Evolutionary conservation across 2,113 vertebrate genomes (phyloP), one percentile per base, ranked within the genome.

Genomic region (Semicossyphus pulcher): DNA sequence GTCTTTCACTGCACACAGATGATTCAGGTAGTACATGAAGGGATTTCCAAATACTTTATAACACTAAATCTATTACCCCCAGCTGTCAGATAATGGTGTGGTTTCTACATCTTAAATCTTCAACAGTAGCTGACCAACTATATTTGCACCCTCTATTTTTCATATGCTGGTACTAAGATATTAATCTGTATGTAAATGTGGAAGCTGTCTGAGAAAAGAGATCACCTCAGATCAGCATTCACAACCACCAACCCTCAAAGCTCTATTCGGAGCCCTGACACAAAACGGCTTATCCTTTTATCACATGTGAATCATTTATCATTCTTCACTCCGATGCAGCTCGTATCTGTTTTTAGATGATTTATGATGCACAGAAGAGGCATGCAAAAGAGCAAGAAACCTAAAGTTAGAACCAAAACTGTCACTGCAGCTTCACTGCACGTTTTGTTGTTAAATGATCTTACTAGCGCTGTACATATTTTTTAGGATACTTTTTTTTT

Each of bases 11-110:
- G n/a, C n/a, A n/a, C n/a, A n/a, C n/a, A n/a, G n/a, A n/a, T n/a
- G n/a, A n/a, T n/a, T n/a, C n/a, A n/a, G n/a, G n/a, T n/a, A n/a
- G n/a, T n/a, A n/a, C n/a, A n/a, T n/a, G 36, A 4, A 4, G 12
- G n/a, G 29, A 32, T 69, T 63, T 52, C 63, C 47, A 25, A 61
- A 18, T 47, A 26, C n/a, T n/a, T n/a, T n/a, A n/a, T n/a, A n/a
- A n/a, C 31, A 23, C 25, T 25, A 3, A 3, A 23, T 44, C 37
- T 0, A 25, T 62, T 53, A 23, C 15, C 31, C 11, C 20, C 15
- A 23, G 39, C 47, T 18, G 10, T 61, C 4, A 32, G 3, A 31
- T 37, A 32, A 14, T 12, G 23, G 1, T 39, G 39, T 37, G 25
- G 10, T 25, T 42, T 42, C 9, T 34, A 32, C n/a, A 36, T 67